A percentile compares a stretch with the other conserved stretches of the same genome.
Conservation (phyloP, 1,140 invertebrate genomes). For the Drosophila sp. region DNA sequence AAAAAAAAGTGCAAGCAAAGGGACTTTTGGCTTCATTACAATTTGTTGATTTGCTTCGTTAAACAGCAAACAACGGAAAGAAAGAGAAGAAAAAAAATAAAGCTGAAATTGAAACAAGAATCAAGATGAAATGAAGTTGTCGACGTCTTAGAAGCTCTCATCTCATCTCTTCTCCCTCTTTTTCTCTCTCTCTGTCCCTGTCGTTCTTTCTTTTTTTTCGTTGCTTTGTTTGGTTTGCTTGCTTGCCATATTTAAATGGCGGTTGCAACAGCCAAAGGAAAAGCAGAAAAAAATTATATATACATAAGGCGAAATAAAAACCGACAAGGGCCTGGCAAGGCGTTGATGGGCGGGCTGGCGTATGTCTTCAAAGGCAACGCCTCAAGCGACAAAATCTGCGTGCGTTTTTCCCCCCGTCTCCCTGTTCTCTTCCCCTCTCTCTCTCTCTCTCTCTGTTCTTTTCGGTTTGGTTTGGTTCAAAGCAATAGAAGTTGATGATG, state of each 20-base stretch:
- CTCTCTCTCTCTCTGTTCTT: not conserved
- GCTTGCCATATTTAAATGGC: conserved; percentile 57
- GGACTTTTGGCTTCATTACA: conserved; percentile 74
- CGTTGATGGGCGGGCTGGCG: conserved; percentile 58
- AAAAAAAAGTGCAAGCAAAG: conserved; percentile 69
- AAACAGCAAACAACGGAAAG: conserved; percentile 74
- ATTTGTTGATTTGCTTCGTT: conserved; percentile 82
- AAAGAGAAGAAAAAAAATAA: conserved; percentile 23
- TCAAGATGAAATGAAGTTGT: conserved; percentile 53
- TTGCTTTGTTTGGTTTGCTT: conserved; percentile 22
- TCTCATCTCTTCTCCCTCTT: conserved; percentile 12
- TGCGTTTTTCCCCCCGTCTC: conserved; percentile 24
- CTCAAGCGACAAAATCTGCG: conserved; percentile 50
- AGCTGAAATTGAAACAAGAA: conserved; percentile 67
- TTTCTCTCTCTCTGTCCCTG: not conserved
- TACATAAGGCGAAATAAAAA: conserved; percentile 49
- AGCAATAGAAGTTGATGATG: conserved; percentile 16
- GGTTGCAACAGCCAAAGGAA: conserved; percentile 58
- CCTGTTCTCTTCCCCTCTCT: not conserved
- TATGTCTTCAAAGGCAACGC: conserved; percentile 62
- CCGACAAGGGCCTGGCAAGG: conserved; percentile 55
- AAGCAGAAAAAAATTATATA: conserved; percentile 41
- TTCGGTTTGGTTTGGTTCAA: conserved; percentile 11
- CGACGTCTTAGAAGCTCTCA: conserved; percentile 38
- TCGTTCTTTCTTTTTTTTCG: conserved; percentile 4